A percentile compares a stretch with the other conserved stretches of the same genome.
These are phyloP conservation scores for Neelides sp. DNA, from an alignment of 1,140 invertebrate species.

Conservation along the genomic window DNA sequence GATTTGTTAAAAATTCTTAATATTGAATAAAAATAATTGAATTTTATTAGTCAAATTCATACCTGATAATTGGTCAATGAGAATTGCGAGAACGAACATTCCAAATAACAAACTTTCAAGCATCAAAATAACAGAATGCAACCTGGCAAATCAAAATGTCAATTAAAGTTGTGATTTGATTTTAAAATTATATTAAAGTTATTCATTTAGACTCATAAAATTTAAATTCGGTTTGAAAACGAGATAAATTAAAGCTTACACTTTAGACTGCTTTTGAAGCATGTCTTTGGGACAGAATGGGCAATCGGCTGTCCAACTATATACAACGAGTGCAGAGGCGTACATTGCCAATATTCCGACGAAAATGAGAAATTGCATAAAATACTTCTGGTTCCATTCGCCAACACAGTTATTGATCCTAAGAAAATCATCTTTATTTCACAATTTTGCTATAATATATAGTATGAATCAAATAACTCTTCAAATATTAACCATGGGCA, in stretches of 20 bases:
- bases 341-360: conserved; percentile 54
- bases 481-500: conserved; percentile 53
- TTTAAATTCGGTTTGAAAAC: background rate
- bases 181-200: conserved; percentile 15
- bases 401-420: conserved; percentile 92
- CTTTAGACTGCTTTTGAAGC: conserved; percentile 55
- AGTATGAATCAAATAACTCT: conserved; percentile 13
- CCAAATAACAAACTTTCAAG: conserved; percentile 76
- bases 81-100: conserved; percentile 75
- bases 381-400: conserved; percentile 86
- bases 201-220: conserved; percentile 6
- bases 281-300: conserved; percentile 53
- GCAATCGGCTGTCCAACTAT: conserved; percentile 62
- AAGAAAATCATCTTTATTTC: conserved; percentile 34
- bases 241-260: conserved; percentile 46
- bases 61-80: conserved; percentile 77
- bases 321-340: conserved; percentile 54
- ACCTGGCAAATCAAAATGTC: conserved; percentile 39
- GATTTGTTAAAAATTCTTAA: no score
- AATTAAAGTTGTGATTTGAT: conserved; percentile 2
- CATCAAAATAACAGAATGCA: conserved; percentile 71
- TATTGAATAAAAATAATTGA: no score
- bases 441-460: conserved; percentile 10
- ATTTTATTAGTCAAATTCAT: no score
- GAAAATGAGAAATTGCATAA: conserved; percentile 81